Base-by-base conservation (phyloP, 2,797 vertebrate genomes). In the Intellagama lesueurii region DNA sequence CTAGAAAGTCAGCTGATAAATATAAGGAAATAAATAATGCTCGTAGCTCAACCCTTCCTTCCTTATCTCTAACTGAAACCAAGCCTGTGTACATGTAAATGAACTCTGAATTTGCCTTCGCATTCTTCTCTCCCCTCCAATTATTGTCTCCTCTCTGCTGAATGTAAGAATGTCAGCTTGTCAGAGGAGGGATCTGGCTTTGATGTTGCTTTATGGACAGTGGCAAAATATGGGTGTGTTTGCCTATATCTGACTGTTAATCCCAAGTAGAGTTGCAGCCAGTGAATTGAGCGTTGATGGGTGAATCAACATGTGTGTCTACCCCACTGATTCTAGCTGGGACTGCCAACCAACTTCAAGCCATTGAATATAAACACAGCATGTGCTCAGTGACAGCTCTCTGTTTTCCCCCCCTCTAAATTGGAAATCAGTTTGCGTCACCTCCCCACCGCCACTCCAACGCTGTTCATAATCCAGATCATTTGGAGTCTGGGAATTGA, bases 381-480 rank as follows among this genome's bases (percentile, higher is more conserved):
- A 56, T n/a, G 60, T 16, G 9, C 26, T 32, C 40, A 11, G 28
- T 49, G 40, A 82, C 28, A 85, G 56, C 19, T 4, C 28, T 77
- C 11, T 80, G 1, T 35, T 2, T 91, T 72, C 91, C 86, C 14
- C 14, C 14, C 9, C 52, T 56, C 14, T 56, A 56, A 56, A 87
- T 91, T 91, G 90, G 35, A 88, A 94, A 91, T 93, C 49, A 49
- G 88, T 92, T 90, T 91, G 47, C 16, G 7, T 44, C n/a, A 4
- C 35, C 5, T 47, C 40, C n/a, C 1, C 68, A 2, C 44, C 47
- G 28, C 60, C 4, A 16, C 68, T 47, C 7, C 56, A 26, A 12
- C 60, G 22, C 19, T 17, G 60, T 14, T 64, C 19, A 22, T 22
- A 68, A 72, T 1, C 5, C 32, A 88, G 91, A 91, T 90, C 24